Base-by-base conservation (phyloP, 2,113 vertebrate genomes). In the Sylvietta virens region DNA sequence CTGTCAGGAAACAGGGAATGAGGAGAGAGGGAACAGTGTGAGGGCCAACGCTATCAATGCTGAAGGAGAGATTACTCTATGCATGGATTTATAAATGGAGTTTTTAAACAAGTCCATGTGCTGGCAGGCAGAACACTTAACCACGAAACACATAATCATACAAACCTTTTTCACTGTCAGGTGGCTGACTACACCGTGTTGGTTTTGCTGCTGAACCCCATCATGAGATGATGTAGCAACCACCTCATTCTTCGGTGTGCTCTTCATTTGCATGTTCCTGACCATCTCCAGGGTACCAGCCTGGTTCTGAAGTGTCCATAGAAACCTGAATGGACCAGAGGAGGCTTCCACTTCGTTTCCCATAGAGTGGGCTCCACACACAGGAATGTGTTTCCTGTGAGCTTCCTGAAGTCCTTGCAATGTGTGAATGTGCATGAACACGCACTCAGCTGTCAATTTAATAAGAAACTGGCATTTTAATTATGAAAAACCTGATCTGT, bases 151-250 rank as follows among this genome's bases (percentile, higher is more conserved):
- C 10, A 13, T 8, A 9, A 48, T n/a, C 8, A 20, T 8, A 23
- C 13, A 20, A 69, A 16, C 10, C 1, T 47, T 67, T 81, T 19
- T 14, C 6, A 23, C 31, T 11, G 9, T 28, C 10, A 12, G 28
- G 31, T 56, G 39, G 9, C 16, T 22, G 28, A 40, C 47, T 17
- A 83, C 15, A 15, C 22, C 3, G 5, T 6, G 13, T 28, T 27
- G 26, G 3, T 39, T 86, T 56, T 90, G 27, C 19, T 67, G 62
- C 23, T 86, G 50, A 86, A 13, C 11, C 11, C 39, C 20, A 22
- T 11, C 13, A 5, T 3, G 35, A 65, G 67, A 6, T 1, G 1
- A 19, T 30, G n/a, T 5, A 67, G 24, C 7, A 42, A 33, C 18
- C 14, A 44, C n/a, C 1, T 61, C 13, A 42, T 27, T 60, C 19